Conservation (phyloP, 2,888 invertebrate genomes). For the Laspeyria flexula region DNA sequence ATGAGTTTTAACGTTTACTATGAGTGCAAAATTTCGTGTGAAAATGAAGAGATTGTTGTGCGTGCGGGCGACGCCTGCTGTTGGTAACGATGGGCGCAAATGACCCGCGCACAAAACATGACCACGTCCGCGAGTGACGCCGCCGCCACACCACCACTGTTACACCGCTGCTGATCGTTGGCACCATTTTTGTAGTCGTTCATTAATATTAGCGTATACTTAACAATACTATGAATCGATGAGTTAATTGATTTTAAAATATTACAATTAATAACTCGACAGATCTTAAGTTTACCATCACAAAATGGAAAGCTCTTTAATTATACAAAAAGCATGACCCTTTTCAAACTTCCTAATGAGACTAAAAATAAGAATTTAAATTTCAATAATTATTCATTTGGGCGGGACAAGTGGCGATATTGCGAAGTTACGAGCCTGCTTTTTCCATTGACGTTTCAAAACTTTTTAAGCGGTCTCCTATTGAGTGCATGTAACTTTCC, state of each 20-base stretch:
- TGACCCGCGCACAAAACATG: slow-evolving; percentile 68
- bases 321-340: slow-evolving; percentile 65
- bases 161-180: slow-evolving; percentile 16
- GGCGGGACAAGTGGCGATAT: slow-evolving; percentile 64
- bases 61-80: slow-evolving; percentile 67
- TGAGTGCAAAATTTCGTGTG: slow-evolving; percentile 60
- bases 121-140: slow-evolving; percentile 49
- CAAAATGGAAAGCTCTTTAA: slow-evolving; percentile 59
- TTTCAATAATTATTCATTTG: slow-evolving; percentile 72
- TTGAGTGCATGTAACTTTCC: slow-evolving; percentile 74
- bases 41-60: slow-evolving; percentile 69
- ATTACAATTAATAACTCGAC: too few species aligned
- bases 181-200: too few species aligned
- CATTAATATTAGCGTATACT: too few species aligned
- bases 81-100: slow-evolving; percentile 68
- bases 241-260: slow-evolving; percentile 39
- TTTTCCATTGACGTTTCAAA: slow-evolving; percentile 61
- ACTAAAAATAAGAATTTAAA: slow-evolving; percentile 67
- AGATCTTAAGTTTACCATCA: slow-evolving; percentile 47
- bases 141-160: slow-evolving; percentile 7
- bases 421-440: slow-evolving; percentile 62
- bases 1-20: slow-evolving; percentile 50
- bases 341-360: slow-evolving; percentile 64
- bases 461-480: slow-evolving; percentile 67
- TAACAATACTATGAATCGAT: slow-evolving; percentile 28